Conservation (phyloP, 2,797 vertebrate genomes). For the Malurus splendens region DNA sequence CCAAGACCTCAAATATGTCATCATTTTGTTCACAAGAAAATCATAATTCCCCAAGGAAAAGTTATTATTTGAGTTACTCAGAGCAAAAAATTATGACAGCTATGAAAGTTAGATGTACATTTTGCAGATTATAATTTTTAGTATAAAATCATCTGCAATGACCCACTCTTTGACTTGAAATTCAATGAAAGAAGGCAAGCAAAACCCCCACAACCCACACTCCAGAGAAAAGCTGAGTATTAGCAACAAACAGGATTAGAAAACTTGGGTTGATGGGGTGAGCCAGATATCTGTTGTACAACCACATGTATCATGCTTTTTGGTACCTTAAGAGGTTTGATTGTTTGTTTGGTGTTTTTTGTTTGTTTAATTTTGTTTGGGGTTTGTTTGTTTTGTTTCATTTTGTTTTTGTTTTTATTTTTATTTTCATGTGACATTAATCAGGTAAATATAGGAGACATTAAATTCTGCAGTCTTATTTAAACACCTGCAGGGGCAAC, state of each 20-base stretch:
- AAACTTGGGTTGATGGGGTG: not conserved
- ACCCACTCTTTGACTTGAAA: not conserved
- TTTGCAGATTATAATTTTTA: not conserved
- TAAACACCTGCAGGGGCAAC: not conserved
- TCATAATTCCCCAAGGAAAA: not conserved
- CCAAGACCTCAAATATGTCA: not conserved
- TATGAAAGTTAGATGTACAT: not conserved
- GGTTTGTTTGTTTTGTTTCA: rapidly evolving
- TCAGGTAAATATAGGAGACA: not conserved
- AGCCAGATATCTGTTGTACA: not conserved
- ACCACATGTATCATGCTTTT: not conserved
- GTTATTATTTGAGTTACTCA: not conserved
- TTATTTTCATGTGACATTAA: not conserved
- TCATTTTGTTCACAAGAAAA: not conserved
- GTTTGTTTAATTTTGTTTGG: too few relatives aligned
- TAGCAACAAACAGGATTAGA: not conserved
- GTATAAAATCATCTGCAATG: not conserved
- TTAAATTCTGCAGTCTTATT: not conserved
- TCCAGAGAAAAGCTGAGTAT: not conserved
- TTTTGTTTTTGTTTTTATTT: not conserved
- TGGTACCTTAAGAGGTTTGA: not conserved
- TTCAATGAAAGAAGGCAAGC: not conserved
- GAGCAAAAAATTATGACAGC: not conserved
- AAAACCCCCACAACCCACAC: rapidly evolving
- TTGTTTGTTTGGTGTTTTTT: rapidly evolving